Percentiles rank a stretch among this genome's conserved stretches.
Evolutionary conservation across 2,797 vertebrate genomes (phyloP).

Genomic region (Semotilus atromaculatus): DNA sequence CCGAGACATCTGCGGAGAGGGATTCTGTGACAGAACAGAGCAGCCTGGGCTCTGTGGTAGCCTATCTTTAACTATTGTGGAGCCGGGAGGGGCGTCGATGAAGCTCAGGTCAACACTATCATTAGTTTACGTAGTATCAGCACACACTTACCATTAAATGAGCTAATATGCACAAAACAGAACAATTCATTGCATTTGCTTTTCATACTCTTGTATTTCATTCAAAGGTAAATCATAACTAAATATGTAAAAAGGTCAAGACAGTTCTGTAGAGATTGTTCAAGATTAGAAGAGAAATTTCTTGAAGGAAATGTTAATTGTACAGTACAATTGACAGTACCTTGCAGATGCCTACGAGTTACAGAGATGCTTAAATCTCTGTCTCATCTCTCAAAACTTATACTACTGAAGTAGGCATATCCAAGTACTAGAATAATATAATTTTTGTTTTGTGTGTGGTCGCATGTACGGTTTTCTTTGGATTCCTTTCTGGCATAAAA

Average conservation of each 20-base stretch:
- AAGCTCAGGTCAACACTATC: conserved; percentile 70
- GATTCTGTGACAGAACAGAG: conserved; percentile 75
- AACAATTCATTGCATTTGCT: conserved; percentile 2
- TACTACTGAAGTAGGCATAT: conserved; percentile 85
- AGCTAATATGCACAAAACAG: conserved; percentile 1
- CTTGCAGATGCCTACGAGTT: conserved; percentile 44
- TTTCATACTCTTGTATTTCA: conserved; percentile 4
- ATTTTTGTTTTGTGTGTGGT: conserved; percentile 68
- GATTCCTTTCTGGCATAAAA: conserved; percentile 66
- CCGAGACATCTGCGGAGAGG: conserved; percentile 72
- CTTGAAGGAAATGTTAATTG: conserved; percentile 12
- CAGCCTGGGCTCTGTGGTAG: conserved; percentile 57
- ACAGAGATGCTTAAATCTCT: conserved; percentile 47
- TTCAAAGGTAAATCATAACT: background rate
- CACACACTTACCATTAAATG: background rate
- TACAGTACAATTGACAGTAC: conserved; percentile 24
- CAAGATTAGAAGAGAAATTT: background rate
- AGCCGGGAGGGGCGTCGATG: conserved; percentile 27
- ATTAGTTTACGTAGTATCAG: conserved; percentile 32
- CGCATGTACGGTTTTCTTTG: conserved; percentile 68
- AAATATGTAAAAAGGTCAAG: background rate
- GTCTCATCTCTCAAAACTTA: conserved; percentile 57
- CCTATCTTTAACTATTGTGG: conserved; percentile 43
- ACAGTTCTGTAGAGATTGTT: background rate
- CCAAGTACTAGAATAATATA: conserved; percentile 74